Evolutionary conservation across 2,888 invertebrate species (phyloP), one percentile per base, ranked within the genome.

Genomic region (Zeuzera pyrina): DNA sequence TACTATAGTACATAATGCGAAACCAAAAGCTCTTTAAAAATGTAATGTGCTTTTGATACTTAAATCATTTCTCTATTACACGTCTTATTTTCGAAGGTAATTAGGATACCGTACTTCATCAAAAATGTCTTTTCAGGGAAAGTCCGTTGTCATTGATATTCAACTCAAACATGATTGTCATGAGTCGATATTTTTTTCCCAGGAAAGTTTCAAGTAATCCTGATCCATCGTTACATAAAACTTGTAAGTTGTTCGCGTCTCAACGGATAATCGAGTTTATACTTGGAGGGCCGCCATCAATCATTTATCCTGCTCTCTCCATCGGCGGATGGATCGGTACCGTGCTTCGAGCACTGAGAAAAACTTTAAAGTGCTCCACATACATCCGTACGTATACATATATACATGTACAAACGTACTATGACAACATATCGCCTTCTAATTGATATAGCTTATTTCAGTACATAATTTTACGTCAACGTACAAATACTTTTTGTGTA

Each of bases 211-310:
- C 61, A 55, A 71, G 73, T 79, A 83, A 78, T 79, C 77, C 71
- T 73, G 79, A 79, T 81, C 79, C 81, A 78, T 81, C 79, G 79
- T 79, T 77, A 83, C 76, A 81, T 73, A 81, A 81, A 83, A 83
- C 70, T 81, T 79, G 79, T 74, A 74, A 79, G 81, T 81, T 79
- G 79, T 81, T 79, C 81, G 69, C 78, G 81, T 78, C 79, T 76
- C 76, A 62, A 62, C 73, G 79, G 81, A 83, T 83, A 83, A 83
- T 83, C 81, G 81, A 83, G 81, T 83, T 83, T 83, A 76, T 81
- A 76, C 81, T 83, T 81, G 76, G 68, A 71, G 71, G 70, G 62
- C 69, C 66, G 67, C 76, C 81, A 83, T 83, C 81, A 81, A 83
- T 83, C 81, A 83, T 83, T 78, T 81, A 83, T 77, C 71, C 62